Base-by-base conservation (phyloP, 2,113 vertebrate species). In the Myiagra hebetior region DNA sequence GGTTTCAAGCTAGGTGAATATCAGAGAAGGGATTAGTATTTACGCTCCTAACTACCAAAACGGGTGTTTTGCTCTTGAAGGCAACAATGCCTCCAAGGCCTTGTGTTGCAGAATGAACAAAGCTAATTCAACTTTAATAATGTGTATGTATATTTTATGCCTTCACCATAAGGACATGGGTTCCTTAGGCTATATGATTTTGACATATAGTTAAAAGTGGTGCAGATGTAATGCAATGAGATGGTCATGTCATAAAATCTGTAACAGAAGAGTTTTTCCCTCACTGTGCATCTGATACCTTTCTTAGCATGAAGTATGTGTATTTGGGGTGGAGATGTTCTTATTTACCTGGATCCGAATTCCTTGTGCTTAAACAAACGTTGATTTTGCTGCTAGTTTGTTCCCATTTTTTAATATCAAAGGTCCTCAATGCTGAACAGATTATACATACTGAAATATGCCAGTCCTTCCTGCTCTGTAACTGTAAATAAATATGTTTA, bases 101-200 rank as follows among this genome's bases (percentile, higher is more conserved):
- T 94, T 75, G 50, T 59, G 63, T n/a, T 86, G 82, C 63, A 67
- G 87, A 88, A n/a, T 93, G 87, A 96, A 89, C 83, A 79, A 88
- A 95, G 91, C 85, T 81, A 92, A 95, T 94, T 83, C 68, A 96
- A 94, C 73, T 97, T 97, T 94, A 89, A 96, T 95, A 92, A 75
- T 6, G 26, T 64, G 31, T 84, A 95, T 95, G 73, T 64, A 95
- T 96, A 96, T 95, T 97, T 97, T 89, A 96, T 95, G 65, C 41
- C 65, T 92, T 76, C 2, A 12, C 68, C 86, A 87, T 95, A 88
- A 96, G 85, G 91, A 89, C 69, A 69, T 16, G 41, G 21, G 68
- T 39, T 96, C 86, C 88, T 95, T 64, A 53, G 92, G 93, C 95
- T 85, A 53, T 65, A 72, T 64, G 80, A 78, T 91, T 95, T 94